Base-by-base conservation (phyloP, 2,113 vertebrate genomes). In the Gymnarchus niloticus region DNA sequence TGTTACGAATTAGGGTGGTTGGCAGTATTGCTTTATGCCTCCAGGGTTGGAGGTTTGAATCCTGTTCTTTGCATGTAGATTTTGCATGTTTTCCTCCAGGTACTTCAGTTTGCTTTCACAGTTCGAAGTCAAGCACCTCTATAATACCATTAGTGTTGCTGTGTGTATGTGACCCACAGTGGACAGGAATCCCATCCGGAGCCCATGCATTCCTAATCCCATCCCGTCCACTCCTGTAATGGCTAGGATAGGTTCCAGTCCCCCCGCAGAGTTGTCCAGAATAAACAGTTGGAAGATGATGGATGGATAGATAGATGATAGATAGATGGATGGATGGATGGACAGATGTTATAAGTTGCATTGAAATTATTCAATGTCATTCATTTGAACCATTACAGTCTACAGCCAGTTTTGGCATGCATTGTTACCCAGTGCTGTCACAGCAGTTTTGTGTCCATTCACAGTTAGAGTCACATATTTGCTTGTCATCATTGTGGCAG, bases 401-500 rank as follows among this genome's bases (percentile, higher is more conserved):
- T 48, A n/a, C 17, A n/a, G n/a, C n/a, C n/a, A n/a, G n/a, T n/a
- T n/a, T n/a, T n/a, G n/a, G n/a, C n/a, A n/a, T n/a, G n/a, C n/a
- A n/a, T n/a, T n/a, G n/a, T n/a, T n/a, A n/a, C n/a, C n/a, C n/a
- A n/a, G n/a, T n/a, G n/a, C n/a, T 19, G 48, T 7, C n/a, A 48
- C 49, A 25, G 23, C 51, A 33, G 4, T 82, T 17, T 82, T 23
- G 25, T 14, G 80, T 21, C 21, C 41, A 48, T 41, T 10, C 14
- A 7, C 51, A 23, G 23, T 61, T 19, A n/a, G 4, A 23, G 10
- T 28, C n/a, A n/a, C n/a, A n/a, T n/a, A n/a, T 5, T 56, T 48
- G 69, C 37, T 48, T 85, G 84, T 57, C 84, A 82, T 82, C 49
- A 14, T 52, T 12, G 12, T 25, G 80, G 33, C 80, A 82, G 80